Percentiles rank a stretch among this genome's conserved stretches.
These are phyloP conservation scores for Hydroisotoma schaefferi DNA, from an alignment of 2,888 invertebrate species.

Conservation along the genomic window DNA sequence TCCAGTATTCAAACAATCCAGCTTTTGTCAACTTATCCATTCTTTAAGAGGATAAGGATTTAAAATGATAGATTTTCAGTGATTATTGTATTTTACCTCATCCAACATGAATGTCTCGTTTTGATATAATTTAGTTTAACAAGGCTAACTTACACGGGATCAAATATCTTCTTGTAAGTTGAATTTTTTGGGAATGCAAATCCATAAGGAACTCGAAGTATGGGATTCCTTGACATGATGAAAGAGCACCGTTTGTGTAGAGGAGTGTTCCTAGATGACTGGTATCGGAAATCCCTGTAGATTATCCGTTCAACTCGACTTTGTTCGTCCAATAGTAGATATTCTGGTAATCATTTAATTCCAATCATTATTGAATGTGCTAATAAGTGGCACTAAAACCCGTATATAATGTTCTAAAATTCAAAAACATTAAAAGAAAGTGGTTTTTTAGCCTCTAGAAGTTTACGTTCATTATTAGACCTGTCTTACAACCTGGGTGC, in stretches of 20 bases:
- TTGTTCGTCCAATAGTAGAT: slow-evolving; percentile 45
- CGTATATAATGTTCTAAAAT: too few relatives aligned
- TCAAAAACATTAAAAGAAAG: too few relatives aligned
- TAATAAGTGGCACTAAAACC: too few relatives aligned
- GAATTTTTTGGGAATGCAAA: slow-evolving; percentile 69
- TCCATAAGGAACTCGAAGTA: slow-evolving; percentile 64
- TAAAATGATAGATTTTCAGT: too few relatives aligned
- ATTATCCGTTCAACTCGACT: slow-evolving; percentile 45
- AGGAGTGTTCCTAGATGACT: slow-evolving; percentile 55
- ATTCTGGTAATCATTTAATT: slow-evolving; percentile 27
- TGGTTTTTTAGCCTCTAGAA: too few relatives aligned
- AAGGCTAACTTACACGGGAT: slow-evolving; percentile 62
- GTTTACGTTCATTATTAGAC: too few relatives aligned
- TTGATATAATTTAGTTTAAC: neutral
- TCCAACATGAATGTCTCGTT: slow-evolving; percentile 4
- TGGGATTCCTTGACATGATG: slow-evolving; percentile 67
- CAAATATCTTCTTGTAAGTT: slow-evolving; percentile 61
- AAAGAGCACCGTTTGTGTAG: slow-evolving; percentile 70
- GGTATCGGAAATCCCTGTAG: slow-evolving; percentile 43
- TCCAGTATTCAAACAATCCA: slow-evolving; percentile 68
- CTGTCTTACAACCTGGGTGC: too few relatives aligned
- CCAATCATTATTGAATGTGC: too few relatives aligned
- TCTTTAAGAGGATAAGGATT: slow-evolving; percentile 18
- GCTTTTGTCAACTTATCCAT: slow-evolving; percentile 62
- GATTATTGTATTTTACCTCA: neutral